Evolutionary conservation across 2,113 vertebrate species (phyloP).

Genomic region (Sminthopsis crassicaudata): DNA sequence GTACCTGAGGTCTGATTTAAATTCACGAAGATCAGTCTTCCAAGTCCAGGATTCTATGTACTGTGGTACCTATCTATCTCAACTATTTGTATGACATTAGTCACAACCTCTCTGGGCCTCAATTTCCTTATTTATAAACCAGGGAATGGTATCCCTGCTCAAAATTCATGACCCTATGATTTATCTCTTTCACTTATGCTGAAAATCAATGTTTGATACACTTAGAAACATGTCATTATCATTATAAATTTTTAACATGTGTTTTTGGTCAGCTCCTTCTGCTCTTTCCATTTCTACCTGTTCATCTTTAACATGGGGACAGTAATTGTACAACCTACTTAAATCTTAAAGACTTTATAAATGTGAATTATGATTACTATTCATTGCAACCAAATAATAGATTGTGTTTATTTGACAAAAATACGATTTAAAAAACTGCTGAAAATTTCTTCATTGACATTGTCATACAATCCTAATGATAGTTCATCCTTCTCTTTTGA

Average conservation of each 20-base stretch:
- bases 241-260: background rate
- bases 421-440: constrained; percentile 68
- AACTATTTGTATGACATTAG: background rate
- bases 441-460: constrained; percentile 74
- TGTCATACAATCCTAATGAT: constrained; percentile 76
- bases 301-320: background rate
- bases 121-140: background rate
- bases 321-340: background rate
- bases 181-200: background rate
- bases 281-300: background rate
- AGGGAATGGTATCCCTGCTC: background rate
- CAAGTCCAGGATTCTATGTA: background rate
- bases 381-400: background rate
- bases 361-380: background rate
- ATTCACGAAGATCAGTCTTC: background rate
- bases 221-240: background rate
- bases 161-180: background rate
- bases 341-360: background rate
- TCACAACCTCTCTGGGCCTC: background rate
- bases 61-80: background rate
- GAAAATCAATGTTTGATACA: background rate
- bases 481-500: constrained; percentile 73
- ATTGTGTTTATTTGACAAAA: constrained; percentile 68
- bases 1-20: background rate
- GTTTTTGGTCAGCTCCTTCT: background rate